Evolutionary conservation across 2,113 vertebrate genomes (phyloP).

Genomic region (Scomber japonicus): DNA sequence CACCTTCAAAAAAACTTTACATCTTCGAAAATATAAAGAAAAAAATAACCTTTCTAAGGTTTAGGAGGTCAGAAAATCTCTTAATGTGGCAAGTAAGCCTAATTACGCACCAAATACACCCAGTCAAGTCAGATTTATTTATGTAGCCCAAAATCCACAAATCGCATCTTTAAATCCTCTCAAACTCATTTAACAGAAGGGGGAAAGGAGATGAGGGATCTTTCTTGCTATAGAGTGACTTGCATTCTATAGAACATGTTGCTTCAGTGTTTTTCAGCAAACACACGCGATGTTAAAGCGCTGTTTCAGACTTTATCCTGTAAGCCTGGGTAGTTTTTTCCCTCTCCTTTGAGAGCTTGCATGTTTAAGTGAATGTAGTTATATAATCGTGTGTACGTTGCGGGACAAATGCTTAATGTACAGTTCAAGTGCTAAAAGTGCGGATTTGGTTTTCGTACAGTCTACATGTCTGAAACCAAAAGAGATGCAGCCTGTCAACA

Average conservation of each 20-base stretch:
- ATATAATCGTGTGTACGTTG: constrained; percentile 62
- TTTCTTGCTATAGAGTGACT: neutral
- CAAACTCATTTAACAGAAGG: neutral
- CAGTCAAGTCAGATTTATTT: too few relatives aligned
- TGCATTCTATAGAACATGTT: constrained; percentile 7
- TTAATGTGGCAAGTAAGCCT: too few relatives aligned
- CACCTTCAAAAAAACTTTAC: too few relatives aligned
- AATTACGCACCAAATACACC: too few relatives aligned
- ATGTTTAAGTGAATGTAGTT: constrained; percentile 54
- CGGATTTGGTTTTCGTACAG: constrained; percentile 53
- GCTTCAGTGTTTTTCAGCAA: neutral
- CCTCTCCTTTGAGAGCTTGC: constrained; percentile 4
- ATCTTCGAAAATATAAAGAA: neutral
- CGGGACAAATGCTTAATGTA: constrained; percentile 65
- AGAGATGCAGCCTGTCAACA: constrained; percentile 34
- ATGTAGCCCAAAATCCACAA: neutral
- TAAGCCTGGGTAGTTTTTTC: constrained; percentile 18
- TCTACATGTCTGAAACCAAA: constrained; percentile 29
- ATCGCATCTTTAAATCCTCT: too few relatives aligned
- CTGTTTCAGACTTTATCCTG: constrained; percentile 22
- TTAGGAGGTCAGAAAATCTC: too few relatives aligned
- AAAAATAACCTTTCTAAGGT: too few relatives aligned
- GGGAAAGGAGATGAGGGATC: neutral
- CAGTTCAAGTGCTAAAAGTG: constrained; percentile 70
- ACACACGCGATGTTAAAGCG: neutral